phyloP scores from a whole-genome alignment of 2,797 vertebrate genomes.

The Gallinago nigripennis region DNA sequence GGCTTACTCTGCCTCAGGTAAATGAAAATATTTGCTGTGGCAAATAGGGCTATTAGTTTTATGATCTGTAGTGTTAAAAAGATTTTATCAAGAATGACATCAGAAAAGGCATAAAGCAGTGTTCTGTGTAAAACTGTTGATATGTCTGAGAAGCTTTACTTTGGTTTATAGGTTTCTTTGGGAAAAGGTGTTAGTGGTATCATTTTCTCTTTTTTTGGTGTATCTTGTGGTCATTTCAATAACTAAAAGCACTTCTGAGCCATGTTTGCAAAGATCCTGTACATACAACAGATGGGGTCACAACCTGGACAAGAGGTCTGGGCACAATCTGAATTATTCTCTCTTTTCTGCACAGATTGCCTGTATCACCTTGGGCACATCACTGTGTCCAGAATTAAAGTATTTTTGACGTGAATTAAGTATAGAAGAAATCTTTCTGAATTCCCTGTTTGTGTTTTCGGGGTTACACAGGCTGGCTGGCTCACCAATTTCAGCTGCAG shows the following conservation, averaged over 20 bases:
- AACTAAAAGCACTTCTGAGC: background rate
- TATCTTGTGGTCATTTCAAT: background rate
- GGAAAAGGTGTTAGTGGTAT: background rate
- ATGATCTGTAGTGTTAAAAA: slow-evolving; percentile 47
- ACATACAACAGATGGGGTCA: rapidly evolving
- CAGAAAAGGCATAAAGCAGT: slow-evolving; percentile 58
- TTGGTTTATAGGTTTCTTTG: slow-evolving; percentile 5
- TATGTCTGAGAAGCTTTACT: slow-evolving; percentile 38
- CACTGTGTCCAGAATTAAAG: background rate
- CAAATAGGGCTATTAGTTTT: slow-evolving; percentile 73
- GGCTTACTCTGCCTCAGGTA: slow-evolving; percentile 37
- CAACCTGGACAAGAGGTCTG: background rate
- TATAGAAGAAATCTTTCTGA: background rate
- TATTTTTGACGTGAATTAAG: background rate
- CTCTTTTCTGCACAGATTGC: background rate
- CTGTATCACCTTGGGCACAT: rapidly evolving
- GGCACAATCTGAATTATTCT: background rate
- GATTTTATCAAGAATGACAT: slow-evolving; percentile 37
- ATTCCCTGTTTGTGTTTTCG: rapidly evolving
- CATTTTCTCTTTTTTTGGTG: background rate
- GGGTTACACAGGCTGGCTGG: background rate
- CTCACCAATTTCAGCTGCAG: background rate
- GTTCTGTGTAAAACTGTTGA: slow-evolving; percentile 29
- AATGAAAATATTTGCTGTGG: slow-evolving; percentile 74
- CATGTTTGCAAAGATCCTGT: background rate